Evolutionary conservation across 1,140 invertebrate genomes (phyloP).

Genomic region (Nilaparvata lugens): DNA sequence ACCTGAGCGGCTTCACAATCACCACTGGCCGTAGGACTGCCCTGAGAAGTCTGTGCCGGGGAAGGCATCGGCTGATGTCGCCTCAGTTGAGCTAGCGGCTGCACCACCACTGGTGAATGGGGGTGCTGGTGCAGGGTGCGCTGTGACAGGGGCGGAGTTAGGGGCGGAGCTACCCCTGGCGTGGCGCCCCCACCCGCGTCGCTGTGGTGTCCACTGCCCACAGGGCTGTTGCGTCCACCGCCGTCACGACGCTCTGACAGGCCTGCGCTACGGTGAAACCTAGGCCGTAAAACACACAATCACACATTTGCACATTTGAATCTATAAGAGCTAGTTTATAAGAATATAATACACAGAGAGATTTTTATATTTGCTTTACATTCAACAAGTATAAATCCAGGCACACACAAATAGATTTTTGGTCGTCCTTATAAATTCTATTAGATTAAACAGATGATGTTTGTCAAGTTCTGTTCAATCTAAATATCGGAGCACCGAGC

Average conservation of each 20-base stretch:
- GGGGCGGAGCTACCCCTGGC: conserved; percentile 51
- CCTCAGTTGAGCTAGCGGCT: conserved; percentile 76
- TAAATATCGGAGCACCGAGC: no score
- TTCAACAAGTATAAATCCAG: no score
- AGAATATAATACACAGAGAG: no score
- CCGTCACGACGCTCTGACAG: conserved; percentile 43
- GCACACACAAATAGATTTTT: no score
- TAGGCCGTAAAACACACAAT: conserved; percentile 21
- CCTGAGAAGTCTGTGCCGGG: neutral
- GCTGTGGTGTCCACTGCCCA: conserved; percentile 41
- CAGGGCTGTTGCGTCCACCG: conserved; percentile 67
- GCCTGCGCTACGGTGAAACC: conserved; percentile 93
- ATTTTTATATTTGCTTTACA: no score
- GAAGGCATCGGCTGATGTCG: neutral
- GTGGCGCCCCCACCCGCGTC: neutral
- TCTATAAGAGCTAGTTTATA: no score
- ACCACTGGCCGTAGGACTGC: neutral
- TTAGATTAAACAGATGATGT: no score
- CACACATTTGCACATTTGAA: neutral
- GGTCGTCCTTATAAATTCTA: no score
- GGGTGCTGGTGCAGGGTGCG: conserved; percentile 81
- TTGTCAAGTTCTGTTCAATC: no score
- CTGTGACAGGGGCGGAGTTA: conserved; percentile 83
- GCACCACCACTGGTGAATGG: conserved; percentile 52
- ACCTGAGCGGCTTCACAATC: neutral